These are phyloP conservation scores for Ostrea edulis DNA, from an alignment of 1,140 invertebrate genomes.

Conservation along the genomic window DNA sequence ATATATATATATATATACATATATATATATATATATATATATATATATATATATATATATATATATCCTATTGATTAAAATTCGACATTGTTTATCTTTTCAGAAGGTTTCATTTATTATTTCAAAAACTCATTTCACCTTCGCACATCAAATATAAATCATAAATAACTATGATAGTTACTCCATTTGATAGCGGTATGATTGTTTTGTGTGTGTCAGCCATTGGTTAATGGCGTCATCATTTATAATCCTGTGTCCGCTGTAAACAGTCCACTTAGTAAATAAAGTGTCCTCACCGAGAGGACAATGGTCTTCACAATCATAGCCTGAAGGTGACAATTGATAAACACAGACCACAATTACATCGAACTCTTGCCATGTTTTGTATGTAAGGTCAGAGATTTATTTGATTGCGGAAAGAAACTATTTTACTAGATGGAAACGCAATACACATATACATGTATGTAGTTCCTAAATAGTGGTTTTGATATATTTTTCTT, in stretches of 20 bases:
- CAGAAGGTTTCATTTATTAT: background rate
- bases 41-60: too few relatives aligned
- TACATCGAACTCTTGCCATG: background rate
- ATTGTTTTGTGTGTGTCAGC: background rate
- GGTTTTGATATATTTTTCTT: background rate
- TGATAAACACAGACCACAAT: background rate
- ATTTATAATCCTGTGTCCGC: background rate
- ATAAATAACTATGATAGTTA: too few relatives aligned
- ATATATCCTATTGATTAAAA: too few relatives aligned
- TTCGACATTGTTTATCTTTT: background rate
- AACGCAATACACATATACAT: background rate
- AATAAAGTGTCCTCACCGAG: background rate
- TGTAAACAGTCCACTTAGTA: background rate
- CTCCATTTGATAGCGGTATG: too few relatives aligned
- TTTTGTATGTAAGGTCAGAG: background rate
- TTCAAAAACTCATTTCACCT: background rate
- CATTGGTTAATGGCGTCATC: background rate
- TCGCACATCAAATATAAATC: background rate
- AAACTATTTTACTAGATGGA: background rate
- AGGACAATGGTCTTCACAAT: background rate
- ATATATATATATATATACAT: too few relatives aligned
- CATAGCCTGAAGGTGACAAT: background rate
- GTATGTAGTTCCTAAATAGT: background rate
- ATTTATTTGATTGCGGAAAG: background rate
- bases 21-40: too few relatives aligned